Base-by-base conservation (phyloP, 2,797 vertebrate genomes). In the Lateolabrax maculatus region DNA sequence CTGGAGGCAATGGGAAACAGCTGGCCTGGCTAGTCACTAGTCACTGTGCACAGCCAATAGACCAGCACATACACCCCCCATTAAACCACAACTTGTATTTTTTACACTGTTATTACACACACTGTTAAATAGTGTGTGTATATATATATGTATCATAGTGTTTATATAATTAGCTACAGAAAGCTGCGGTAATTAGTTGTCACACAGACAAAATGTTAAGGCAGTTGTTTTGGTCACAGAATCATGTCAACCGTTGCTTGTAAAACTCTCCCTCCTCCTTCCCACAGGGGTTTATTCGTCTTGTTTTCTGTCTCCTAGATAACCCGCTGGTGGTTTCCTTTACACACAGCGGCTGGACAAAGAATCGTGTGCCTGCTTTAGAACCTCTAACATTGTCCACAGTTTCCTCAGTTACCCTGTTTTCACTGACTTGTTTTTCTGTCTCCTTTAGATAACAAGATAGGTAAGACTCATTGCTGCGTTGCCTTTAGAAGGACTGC, bases 401-500 rank as follows among this genome's bases (percentile, higher is more conserved):
- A 48, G 75, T 71, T 86, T 71, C 80, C 67, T 25, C 34, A 43
- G 36, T 77, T 34, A 37, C 25, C 23, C 13, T 39, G 9, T 69
- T 64, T 75, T 73, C 69, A 75, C 58, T 70, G 75, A 66, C 69
- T 82, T 68, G 25, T 81, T 83, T 85, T 80, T 88, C 77, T 88
- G 78, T 87, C 81, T 90, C 73, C 74, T 84, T 67, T 93, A 98
- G 98, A 97, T 97, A 98, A 96, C 95, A 93, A 93, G 90, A 95
- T 94, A 91, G 94, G 95, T 95, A 92, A 94, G 94, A 95, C 89
- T 87, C 77, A 93, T 95, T 94, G 96, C 96, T 97, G 95, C 93
- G 94, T 96, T 97, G 97, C 96, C 97, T 97, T 97, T 94, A 96
- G 95, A 90, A 88, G 97, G 96, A 96, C 96, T 97, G 96, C 95